phyloP scores from a whole-genome alignment of 2,888 invertebrate species.

The Phyto melanocephala region DNA sequence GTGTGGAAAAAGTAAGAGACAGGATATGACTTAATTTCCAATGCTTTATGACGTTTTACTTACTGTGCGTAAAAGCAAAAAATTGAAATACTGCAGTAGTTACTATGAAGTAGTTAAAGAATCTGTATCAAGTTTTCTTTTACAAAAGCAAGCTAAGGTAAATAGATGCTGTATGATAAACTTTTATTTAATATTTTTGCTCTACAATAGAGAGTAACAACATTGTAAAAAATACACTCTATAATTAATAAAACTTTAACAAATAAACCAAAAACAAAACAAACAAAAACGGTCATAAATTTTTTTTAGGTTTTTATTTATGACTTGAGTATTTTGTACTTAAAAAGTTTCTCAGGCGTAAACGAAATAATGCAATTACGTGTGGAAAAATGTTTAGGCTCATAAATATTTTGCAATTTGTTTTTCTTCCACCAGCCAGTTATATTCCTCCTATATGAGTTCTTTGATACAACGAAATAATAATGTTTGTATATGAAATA shows the following conservation, averaged over 20 bases:
- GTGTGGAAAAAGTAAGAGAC: too few relatives aligned
- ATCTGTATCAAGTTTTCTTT: too few relatives aligned
- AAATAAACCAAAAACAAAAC: not conserved
- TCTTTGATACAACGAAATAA: constrained; percentile 1
- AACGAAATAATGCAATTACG: constrained; percentile 61
- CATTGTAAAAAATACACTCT: not conserved
- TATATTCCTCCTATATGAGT: not conserved
- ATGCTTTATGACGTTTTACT: too few relatives aligned
- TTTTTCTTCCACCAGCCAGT: not conserved
- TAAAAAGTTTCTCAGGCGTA: constrained; percentile 61
- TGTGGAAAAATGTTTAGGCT: constrained; percentile 51
- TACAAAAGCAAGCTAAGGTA: too few relatives aligned
- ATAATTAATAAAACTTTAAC: not conserved
- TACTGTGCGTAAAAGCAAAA: too few relatives aligned
- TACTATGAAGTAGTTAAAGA: too few relatives aligned
- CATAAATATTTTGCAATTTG: constrained; percentile 29
- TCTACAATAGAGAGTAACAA: not conserved
- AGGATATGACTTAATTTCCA: too few relatives aligned
- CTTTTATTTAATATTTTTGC: too few relatives aligned
- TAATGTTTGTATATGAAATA: too few relatives aligned
- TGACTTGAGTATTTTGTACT: constrained; percentile 35
- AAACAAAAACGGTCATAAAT: constrained; percentile 5
- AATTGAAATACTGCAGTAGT: too few relatives aligned
- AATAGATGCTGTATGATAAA: too few relatives aligned
- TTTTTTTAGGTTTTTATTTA: constrained; percentile 37